Evolutionary conservation across 2,113 vertebrate genomes (phyloP).

Genomic region (Vulpes ferrilata): DNA sequence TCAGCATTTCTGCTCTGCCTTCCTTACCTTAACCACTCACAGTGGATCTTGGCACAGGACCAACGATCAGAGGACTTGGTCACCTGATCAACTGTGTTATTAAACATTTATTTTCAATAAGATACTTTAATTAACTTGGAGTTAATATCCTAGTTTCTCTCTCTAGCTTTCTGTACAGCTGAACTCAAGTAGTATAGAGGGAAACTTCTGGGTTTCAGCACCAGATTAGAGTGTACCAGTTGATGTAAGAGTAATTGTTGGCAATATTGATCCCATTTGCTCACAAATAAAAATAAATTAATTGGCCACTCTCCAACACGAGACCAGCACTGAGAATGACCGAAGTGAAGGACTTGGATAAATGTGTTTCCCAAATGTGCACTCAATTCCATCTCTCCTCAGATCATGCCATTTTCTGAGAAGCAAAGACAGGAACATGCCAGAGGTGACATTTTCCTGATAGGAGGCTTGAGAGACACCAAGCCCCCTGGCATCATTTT

Average conservation of each 20-base stretch:
- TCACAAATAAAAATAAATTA: slow-evolving; percentile 47
- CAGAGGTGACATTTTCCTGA: not conserved
- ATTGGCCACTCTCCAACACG: not conserved
- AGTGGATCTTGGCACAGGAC: not conserved
- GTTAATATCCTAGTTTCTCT: slow-evolving; percentile 22
- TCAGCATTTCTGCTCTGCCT: not conserved
- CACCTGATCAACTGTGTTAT: not conserved
- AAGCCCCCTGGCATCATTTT: too few species aligned
- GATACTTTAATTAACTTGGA: slow-evolving; percentile 43
- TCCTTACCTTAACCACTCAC: not conserved
- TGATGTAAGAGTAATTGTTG: not conserved
- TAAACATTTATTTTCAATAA: slow-evolving; percentile 56
- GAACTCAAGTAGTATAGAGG: not conserved
- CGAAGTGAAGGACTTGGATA: not conserved
- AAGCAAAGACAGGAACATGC: not conserved
- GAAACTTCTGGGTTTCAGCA: not conserved
- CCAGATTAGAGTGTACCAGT: not conserved
- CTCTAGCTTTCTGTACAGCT: slow-evolving; percentile 1
- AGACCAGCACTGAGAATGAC: not conserved
- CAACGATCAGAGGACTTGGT: not conserved
- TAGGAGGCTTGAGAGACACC: not conserved
- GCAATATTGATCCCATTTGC: not conserved
- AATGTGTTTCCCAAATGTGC: not conserved
- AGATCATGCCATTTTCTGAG: not conserved
- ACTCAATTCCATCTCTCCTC: not conserved